A percentile compares a stretch with the other conserved stretches of the same genome.
phyloP scores from a whole-genome alignment of 2,797 vertebrate genomes.

The Yasuhikotakia modesta region DNA sequence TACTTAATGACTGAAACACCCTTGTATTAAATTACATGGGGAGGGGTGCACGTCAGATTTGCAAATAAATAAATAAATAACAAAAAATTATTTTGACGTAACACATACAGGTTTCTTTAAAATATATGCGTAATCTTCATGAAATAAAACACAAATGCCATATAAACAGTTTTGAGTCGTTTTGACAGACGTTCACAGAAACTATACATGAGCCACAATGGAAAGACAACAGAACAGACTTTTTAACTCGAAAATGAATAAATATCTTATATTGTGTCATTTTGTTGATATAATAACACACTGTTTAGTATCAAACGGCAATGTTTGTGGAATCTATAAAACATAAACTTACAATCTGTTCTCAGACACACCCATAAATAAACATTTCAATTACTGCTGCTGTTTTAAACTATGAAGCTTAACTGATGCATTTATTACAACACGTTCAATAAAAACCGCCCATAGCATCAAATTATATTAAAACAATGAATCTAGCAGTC shows the following conservation, averaged over 20 bases:
- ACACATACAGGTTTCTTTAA: neutral
- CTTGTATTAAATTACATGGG: neutral
- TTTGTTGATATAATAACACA: neutral
- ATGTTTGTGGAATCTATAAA: neutral
- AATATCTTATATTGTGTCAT: neutral
- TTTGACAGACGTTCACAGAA: neutral
- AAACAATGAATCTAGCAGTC: neutral
- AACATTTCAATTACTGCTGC: neutral
- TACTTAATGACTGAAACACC: neutral
- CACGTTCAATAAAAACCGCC: neutral
- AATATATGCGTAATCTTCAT: neutral
- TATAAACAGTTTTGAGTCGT: too few species aligned
- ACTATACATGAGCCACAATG: neutral
- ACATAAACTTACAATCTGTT: slow-evolving; percentile 10
- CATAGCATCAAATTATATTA: slow-evolving; percentile 11
- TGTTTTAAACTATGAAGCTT: neutral
- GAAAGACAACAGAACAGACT: neutral
- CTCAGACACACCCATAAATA: slow-evolving; percentile 37
- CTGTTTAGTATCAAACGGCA: neutral
- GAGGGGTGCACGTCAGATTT: neutral
- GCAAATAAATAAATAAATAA: too few species aligned
- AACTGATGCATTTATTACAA: neutral
- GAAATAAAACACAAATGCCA: too few species aligned
- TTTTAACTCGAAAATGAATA: too few species aligned
- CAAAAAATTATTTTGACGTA: too few species aligned